Base-by-base conservation (phyloP, 2,888 invertebrate genomes). In the Bursaphelenchus okinawaensis region DNA sequence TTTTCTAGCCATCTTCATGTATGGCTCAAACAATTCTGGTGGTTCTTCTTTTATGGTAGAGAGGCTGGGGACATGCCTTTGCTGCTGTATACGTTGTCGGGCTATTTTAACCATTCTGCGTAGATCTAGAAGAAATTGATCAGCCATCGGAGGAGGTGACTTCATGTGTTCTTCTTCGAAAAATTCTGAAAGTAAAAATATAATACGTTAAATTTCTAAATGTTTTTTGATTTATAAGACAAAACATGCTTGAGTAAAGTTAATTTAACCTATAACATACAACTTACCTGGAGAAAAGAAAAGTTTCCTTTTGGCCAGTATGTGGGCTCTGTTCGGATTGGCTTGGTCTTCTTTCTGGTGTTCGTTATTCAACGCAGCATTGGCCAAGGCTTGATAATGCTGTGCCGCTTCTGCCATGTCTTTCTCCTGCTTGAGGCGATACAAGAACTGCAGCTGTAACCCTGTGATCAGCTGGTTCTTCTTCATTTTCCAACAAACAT, bases 21-120 rank as follows among this genome's bases (percentile, higher is more conserved):
- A 65, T 0, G 68, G 62, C 50, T 65, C 57, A 26, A 67, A 65
- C 20, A 51, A 22, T 24, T 59, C 60, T 8, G 28, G 60, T 16
- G 60, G 60, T 24, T 59, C 60, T 59, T 59, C 60, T n/a, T 31
- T 20, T 26, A 77, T 77, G 8, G 68, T 50, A 12, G 65, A 23
- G 22, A 77, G 59, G 24, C 68, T 68, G 8, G 75, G 75, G 19
- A 69, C 28, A 62, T 77, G 76, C 20, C 73, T 57, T 28, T 75
- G 68, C 66, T 69, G 60, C 7, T 73, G 64, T 19, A 79, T 73
- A 7, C 79, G 65, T 56, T 76, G 66, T 82, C 91, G 91, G 7
- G 92, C 92, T 58, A 92, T 89, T 52, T 91, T 87, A 75, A 92
- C 92, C 7, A 92, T 92, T 86, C 92, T 91, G 68, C 93, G 88